A percentile compares a stretch with the other conserved stretches of the same genome.
phyloP scores from a whole-genome alignment of 92 coral and sea anemone genomes.

The Actinernus sp. region DNA sequence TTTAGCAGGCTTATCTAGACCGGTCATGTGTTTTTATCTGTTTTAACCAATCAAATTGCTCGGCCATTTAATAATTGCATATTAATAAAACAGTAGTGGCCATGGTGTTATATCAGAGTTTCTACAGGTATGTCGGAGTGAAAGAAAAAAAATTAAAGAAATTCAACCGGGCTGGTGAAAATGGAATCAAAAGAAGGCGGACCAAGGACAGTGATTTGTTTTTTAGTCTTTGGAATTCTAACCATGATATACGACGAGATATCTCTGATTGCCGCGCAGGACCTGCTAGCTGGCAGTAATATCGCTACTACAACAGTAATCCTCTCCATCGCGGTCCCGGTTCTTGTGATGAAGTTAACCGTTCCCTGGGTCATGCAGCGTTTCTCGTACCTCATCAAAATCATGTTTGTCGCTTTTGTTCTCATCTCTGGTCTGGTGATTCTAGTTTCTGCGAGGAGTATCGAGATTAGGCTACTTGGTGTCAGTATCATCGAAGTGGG shows the following conservation, averaged over 20 bases:
- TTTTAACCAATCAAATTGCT: no score
- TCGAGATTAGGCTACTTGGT: constrained; percentile 64
- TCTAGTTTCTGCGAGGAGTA: constrained; percentile 47
- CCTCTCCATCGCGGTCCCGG: constrained; percentile 77
- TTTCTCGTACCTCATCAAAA: constrained; percentile 57
- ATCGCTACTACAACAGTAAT: constrained; percentile 78
- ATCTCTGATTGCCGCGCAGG: constrained; percentile 75
- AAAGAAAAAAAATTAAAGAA: not conserved
- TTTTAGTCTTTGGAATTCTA: constrained; percentile 68
- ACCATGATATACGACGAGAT: constrained; percentile 83
- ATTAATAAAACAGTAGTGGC: no score
- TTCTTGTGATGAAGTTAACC: constrained; percentile 54
- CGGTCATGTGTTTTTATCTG: no score
- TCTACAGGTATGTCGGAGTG: no score
- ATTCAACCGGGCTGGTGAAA: not conserved
- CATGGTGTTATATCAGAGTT: no score
- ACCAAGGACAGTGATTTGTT: constrained; percentile 34
- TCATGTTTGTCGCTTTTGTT: constrained; percentile 33
- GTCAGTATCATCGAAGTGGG: constrained; percentile 81
- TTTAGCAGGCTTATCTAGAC: no score
- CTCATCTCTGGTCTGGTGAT: constrained; percentile 51
- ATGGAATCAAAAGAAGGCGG: not conserved
- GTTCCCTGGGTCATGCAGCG: constrained; percentile 85
- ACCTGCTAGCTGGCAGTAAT: constrained; percentile 73
- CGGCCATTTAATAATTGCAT: no score